These are phyloP conservation scores for Saccopteryx leptura DNA, from an alignment of 2,113 vertebrate genomes.

Conservation along the genomic window DNA sequence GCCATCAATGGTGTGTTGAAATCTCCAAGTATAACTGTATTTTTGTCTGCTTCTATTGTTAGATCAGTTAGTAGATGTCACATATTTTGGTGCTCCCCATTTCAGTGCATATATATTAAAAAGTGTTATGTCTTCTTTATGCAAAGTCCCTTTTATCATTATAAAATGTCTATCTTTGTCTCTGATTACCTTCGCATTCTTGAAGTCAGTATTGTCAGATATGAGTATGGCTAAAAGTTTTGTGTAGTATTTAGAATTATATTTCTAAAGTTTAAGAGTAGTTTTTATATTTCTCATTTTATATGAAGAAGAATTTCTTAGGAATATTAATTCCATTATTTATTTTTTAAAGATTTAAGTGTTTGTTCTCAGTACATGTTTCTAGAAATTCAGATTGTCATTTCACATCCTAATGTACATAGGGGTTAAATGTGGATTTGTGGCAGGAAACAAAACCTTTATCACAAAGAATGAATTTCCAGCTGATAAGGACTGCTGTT, in stretches of 20 bases:
- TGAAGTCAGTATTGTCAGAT: no score
- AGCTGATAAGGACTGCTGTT: neutral
- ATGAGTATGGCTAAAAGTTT: neutral
- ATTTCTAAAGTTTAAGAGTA: neutral
- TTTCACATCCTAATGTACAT: neutral
- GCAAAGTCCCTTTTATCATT: no score
- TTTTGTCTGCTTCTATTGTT: no score
- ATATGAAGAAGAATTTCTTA: neutral
- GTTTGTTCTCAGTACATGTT: neutral
- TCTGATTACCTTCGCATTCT: no score
- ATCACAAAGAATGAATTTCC: neutral
- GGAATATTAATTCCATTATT: neutral
- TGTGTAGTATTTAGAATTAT: neutral
- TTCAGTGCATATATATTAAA: no score
- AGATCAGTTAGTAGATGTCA: no score
- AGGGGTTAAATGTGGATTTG: neutral
- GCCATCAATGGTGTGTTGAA: no score
- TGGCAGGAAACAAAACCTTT: neutral
- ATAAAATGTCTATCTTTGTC: no score
- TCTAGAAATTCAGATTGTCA: conserved; percentile 1
- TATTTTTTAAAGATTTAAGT: neutral
- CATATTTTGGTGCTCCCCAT: no score
- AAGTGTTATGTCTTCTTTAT: no score
- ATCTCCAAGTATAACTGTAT: no score
- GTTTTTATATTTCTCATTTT: neutral